Base-by-base conservation (phyloP, 2,797 vertebrate species). In the Leptoclinus maculatus region DNA sequence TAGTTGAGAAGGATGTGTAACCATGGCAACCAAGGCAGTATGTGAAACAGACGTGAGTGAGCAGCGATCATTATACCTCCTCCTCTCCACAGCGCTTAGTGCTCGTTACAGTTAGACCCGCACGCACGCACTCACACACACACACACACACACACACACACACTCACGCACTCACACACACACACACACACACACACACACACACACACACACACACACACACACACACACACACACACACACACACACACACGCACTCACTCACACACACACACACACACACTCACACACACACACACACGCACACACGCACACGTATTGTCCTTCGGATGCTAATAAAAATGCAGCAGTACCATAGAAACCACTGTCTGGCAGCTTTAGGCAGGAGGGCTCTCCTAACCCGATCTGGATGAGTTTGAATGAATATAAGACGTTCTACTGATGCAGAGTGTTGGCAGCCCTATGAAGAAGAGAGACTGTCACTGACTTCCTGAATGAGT, bases 11-110 rank as follows among this genome's bases (percentile, higher is more conserved):
- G 29, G 71, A 82, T 71, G 58, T 75, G 84, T 88, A 68, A 32
- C 88, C 83, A 87, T 88, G 77, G 84, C 53, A 87, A 88, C 88
- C 29, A 57, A 71, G 80, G 71, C 39, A 71, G 59, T 71, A 69
- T 73, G 45, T 76, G 77, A 75, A 60, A 78, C 38, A 71, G 62
- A 80, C 17, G 65, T 47, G 43, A 77, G 66, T 66, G 74, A 74
- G 53, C n/a, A 71, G 59, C 41, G 27, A 39, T 70, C 51, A 59
- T 47, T 59, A 45, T 62, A 66, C 49, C 23, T 58, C 43, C 62
- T 36, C 47, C 56, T 70, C 66, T 63, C 51, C 62, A 67, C 36
- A 59, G 23, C 54, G n/a, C 66, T 79, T 60, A 49, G 21, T 10
- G 9, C 49, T 43, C 45, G 25, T 45, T 64, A 10, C 36, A 66